Base-by-base conservation (phyloP, 2,888 invertebrate species). In the Capitulum mitella region DNA sequence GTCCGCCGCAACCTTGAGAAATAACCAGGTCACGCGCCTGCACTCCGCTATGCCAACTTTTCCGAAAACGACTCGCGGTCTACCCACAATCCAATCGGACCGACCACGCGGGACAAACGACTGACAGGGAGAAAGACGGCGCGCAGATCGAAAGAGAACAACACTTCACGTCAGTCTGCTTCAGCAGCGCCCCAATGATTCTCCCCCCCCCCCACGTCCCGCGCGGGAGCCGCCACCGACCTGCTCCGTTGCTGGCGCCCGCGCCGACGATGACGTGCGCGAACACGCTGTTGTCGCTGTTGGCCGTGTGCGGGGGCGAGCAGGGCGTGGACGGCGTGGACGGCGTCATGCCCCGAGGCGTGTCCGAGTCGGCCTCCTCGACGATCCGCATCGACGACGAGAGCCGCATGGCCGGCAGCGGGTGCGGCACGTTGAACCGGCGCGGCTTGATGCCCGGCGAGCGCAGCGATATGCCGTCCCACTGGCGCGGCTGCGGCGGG, bases 391-490 rank as follows among this genome's bases (percentile, higher is more conserved):
- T 78, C 19, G 79, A 80, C 46, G 79, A 64, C 64, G 80, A 76
- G 14, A 80, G 78, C 58, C 81, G 80, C 77, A 82, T 80, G 83
- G 82, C 85, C 82, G 86, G 86, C 78, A 88, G 83, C 26, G 86
- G 87, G 61, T 87, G 87, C 79, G 87, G 85, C 79, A 86, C 87
- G 70, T 86, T 86, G 22, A 85, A 83, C 82, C 87, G 87, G 81
- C 89, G 87, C 76, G 93, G 91, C 86, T 97, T 97, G 83, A 95
- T 93, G 10, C 94, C 94, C 0, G 94, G 94, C 54, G 93, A 94
- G 87, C 97, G 97, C 82, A 96, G 87, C 78, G 92, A 91, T 83
- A 95, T 88, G 79, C 93, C 92, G 3, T 94, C 93, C 91, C 93
- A 95, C 58, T 80, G 78, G 0, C 80, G 80, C 29, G 54, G 51